Conservation (phyloP, 2,888 invertebrate species). For the Pammene fasciana region DNA sequence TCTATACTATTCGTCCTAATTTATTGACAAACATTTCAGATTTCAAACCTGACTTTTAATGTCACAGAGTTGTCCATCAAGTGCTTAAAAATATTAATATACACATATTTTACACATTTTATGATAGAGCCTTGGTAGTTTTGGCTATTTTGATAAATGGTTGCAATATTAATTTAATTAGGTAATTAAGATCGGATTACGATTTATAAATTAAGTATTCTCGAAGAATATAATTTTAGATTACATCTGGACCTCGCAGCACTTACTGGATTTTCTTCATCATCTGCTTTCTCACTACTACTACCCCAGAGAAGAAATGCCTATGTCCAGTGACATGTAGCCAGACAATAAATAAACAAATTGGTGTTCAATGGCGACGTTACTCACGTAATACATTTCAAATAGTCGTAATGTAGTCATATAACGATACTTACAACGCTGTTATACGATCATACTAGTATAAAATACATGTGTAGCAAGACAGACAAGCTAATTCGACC, state of each 20-base stretch:
- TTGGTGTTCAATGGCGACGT: no score
- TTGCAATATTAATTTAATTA: conserved; percentile 25
- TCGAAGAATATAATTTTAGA: no score
- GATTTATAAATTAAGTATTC: not conserved
- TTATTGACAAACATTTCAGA: conserved; percentile 25
- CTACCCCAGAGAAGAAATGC: no score
- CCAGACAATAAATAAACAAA: no score
- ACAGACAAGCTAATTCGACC: conserved; percentile 30
- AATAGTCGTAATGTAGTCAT: no score
- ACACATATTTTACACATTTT: conserved; percentile 19
- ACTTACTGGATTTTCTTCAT: no score
- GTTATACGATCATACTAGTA: not conserved
- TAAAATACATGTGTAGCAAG: conserved; percentile 15
- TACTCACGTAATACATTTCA: no score
- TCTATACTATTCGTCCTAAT: conserved; percentile 15
- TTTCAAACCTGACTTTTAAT: conserved; percentile 21
- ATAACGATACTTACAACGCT: not conserved
- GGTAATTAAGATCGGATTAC: not conserved
- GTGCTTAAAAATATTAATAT: conserved; percentile 30
- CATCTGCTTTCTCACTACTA: no score
- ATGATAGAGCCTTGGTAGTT: conserved; percentile 25
- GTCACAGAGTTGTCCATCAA: conserved; percentile 32
- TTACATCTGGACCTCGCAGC: no score
- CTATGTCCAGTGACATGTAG: no score
- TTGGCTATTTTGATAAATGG: conserved; percentile 3